phyloP scores from a whole-genome alignment of 2,888 invertebrate genomes.

The Chelonus formosanus region DNA sequence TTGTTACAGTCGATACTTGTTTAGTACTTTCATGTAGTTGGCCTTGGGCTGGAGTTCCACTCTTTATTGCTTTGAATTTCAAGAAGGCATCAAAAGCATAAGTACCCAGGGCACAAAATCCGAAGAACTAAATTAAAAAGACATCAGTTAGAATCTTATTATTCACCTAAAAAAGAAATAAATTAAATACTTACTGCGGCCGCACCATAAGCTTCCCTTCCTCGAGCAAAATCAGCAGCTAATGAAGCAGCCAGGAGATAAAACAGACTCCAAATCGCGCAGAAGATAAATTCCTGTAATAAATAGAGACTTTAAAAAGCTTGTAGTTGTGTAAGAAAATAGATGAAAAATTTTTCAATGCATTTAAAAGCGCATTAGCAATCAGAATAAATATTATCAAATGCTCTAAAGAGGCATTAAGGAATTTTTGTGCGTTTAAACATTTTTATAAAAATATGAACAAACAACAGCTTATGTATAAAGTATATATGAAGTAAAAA shows the following conservation, averaged over 20 bases:
- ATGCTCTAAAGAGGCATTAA: too few relatives aligned
- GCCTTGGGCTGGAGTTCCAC: slow-evolving; percentile 80
- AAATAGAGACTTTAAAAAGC: slow-evolving; percentile 30
- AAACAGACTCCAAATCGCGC: slow-evolving; percentile 76
- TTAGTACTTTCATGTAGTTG: slow-evolving; percentile 70
- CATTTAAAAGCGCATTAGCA: too few relatives aligned
- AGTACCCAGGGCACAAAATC: slow-evolving; percentile 80
- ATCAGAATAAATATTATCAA: too few relatives aligned
- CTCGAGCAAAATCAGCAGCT: slow-evolving; percentile 66
- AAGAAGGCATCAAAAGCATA: slow-evolving; percentile 84
- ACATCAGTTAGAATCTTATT: neutral
- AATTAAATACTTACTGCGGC: slow-evolving; percentile 72
- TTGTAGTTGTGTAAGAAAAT: neutral
- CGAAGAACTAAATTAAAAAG: slow-evolving; percentile 76
- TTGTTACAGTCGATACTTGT: slow-evolving; percentile 70
- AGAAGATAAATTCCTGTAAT: slow-evolving; percentile 76
- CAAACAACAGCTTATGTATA: too few relatives aligned
- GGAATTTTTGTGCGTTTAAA: too few relatives aligned
- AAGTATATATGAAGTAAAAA: too few relatives aligned
- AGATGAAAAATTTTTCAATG: neutral
- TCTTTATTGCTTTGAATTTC: slow-evolving; percentile 75
- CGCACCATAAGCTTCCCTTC: slow-evolving; percentile 66
- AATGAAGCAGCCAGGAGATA: slow-evolving; percentile 80
- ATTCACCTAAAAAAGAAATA: slow-evolving; percentile 1
- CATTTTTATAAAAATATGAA: too few relatives aligned